A percentile compares a stretch with the other conserved stretches of the same genome.
Evolutionary conservation across 2,797 vertebrate species (phyloP).

Genomic region (Chaetodon trifasciatus): DNA sequence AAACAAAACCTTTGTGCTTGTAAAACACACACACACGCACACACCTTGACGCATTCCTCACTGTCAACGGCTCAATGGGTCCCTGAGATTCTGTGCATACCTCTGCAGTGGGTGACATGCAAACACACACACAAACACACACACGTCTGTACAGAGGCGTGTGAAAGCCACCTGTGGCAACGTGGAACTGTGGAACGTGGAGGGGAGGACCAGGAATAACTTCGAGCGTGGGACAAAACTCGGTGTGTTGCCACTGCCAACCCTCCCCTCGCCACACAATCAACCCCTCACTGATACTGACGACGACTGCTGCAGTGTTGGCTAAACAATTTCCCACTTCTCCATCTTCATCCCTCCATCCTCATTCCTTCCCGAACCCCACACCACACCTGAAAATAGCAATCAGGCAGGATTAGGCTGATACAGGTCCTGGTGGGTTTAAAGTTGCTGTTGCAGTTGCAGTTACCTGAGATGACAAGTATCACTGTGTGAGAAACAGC

Average conservation of each 20-base stretch:
- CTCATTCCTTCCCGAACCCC: slow-evolving; percentile 16
- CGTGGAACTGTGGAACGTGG: slow-evolving; percentile 59
- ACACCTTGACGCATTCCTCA: slow-evolving; percentile 74
- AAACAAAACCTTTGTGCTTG: slow-evolving; percentile 31
- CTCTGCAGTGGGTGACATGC: slow-evolving; percentile 47
- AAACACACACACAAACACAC: slow-evolving; percentile 8
- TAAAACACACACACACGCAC: slow-evolving; percentile 62
- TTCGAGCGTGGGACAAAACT: slow-evolving; percentile 70
- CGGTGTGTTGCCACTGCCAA: slow-evolving; percentile 9
- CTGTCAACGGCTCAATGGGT: slow-evolving; percentile 67
- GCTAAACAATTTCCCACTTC: slow-evolving; percentile 47
- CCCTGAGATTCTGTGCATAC: slow-evolving; percentile 71
- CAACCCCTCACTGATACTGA: slow-evolving; percentile 46
- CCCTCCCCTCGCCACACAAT: slow-evolving; percentile 14
- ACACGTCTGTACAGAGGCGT: slow-evolving; percentile 49
- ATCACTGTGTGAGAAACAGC: not conserved
- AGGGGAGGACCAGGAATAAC: slow-evolving; percentile 78
- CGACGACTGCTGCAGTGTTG: slow-evolving; percentile 25
- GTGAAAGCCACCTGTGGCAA: slow-evolving; percentile 80
- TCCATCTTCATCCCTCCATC: slow-evolving; percentile 9
- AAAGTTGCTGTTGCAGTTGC: not conserved
- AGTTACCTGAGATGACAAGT: not conserved
- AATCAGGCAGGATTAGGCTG: slow-evolving; percentile 30
- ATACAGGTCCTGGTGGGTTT: slow-evolving; percentile 8
- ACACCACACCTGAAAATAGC: slow-evolving; percentile 43